phyloP scores from a whole-genome alignment of 1,140 invertebrate species.

The Lordiphosa clarofinis region DNA sequence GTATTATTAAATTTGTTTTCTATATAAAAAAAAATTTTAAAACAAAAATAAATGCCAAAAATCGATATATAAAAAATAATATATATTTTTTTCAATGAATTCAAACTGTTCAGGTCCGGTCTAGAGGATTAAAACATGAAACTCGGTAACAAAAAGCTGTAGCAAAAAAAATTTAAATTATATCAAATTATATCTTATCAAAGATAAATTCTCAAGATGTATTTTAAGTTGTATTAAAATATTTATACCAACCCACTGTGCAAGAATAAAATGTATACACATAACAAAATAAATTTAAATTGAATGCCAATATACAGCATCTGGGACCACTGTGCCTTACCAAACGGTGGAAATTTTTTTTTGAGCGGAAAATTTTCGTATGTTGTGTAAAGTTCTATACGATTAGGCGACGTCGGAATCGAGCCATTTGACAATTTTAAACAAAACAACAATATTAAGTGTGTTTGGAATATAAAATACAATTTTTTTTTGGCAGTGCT shows the following conservation, averaged over 20 bases:
- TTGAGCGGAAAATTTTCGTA: constrained; percentile 57
- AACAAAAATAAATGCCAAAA: too few relatives aligned
- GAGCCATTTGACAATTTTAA: constrained; percentile 31
- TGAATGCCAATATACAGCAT: constrained; percentile 19
- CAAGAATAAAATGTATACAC: not conserved
- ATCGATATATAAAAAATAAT: too few relatives aligned
- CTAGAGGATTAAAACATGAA: too few relatives aligned
- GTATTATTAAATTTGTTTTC: too few relatives aligned
- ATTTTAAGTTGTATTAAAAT: too few relatives aligned
- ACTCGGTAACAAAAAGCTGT: too few relatives aligned
- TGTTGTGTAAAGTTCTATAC: constrained; percentile 39
- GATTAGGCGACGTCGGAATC: constrained; percentile 17
- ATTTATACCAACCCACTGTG: not conserved
- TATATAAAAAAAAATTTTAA: too few relatives aligned
- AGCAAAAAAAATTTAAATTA: too few relatives aligned
- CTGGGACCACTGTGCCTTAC: not conserved
- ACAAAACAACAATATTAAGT: constrained; percentile 11
- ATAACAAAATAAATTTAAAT: not conserved
- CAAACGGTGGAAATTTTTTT: constrained; percentile 46
- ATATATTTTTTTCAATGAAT: too few relatives aligned
- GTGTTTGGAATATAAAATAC: constrained; percentile 11
- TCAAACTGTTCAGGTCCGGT: too few relatives aligned
- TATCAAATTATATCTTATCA: too few relatives aligned
- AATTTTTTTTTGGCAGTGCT: constrained; percentile 20
- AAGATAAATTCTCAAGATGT: too few relatives aligned